Percentiles rank a stretch among this genome's conserved stretches.
Conservation (phyloP, 2,113 vertebrate species). For the Aleadryas rufinucha region DNA sequence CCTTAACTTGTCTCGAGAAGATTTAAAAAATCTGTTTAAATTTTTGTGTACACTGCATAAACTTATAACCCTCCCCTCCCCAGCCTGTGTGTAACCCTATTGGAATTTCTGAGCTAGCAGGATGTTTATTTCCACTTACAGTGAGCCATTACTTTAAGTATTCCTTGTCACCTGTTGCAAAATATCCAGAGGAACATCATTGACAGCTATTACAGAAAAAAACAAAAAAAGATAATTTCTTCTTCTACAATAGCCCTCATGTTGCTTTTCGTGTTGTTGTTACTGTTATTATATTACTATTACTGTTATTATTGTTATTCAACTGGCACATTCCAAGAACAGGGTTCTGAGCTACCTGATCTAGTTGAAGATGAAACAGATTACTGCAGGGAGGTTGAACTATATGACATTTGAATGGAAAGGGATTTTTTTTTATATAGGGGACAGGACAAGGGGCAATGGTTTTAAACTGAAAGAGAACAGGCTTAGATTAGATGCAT, state of each 20-base stretch:
- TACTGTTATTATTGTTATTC: neutral
- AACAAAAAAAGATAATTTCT: neutral
- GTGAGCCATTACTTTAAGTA: neutral
- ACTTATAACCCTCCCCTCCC: fast-evolving
- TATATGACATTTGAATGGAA: neutral
- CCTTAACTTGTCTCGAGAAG: neutral
- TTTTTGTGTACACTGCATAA: neutral
- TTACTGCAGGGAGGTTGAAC: neutral
- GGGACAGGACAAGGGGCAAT: neutral
- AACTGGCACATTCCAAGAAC: neutral
- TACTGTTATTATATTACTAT: neutral
- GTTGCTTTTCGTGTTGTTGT: neutral
- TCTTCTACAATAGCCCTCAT: neutral
- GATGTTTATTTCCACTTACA: neutral
- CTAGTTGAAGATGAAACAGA: neutral
- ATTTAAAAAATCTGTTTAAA: neutral
- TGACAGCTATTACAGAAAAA: neutral
- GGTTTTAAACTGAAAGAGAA: neutral
- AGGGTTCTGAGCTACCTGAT: neutral
- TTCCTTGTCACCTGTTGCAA: neutral
- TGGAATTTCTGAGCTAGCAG: neutral
- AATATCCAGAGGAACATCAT: neutral
- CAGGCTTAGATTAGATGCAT: neutral
- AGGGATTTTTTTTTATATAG: neutral
- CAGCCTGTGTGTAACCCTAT: fast-evolving